A percentile compares a stretch with the other conserved stretches of the same genome.
Evolutionary conservation across 23 tunicate genomes (phyloP).

Genomic region (Clavelina lepadiformis): DNA sequence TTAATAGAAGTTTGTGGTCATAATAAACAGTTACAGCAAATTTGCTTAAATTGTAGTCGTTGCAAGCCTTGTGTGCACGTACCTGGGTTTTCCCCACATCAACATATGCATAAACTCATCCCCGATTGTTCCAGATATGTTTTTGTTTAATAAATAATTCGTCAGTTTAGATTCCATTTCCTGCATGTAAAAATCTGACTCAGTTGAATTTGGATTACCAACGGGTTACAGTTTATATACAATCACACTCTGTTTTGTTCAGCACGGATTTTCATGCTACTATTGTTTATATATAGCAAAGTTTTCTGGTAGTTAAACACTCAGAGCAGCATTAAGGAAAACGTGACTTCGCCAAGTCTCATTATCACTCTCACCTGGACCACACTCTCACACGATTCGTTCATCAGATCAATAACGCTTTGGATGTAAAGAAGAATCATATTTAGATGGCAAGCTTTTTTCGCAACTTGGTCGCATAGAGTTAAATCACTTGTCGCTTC

Average conservation of each 20-base stretch:
- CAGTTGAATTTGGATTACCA: too few relatives aligned
- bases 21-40: background rate
- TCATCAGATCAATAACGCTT: constrained; percentile 47
- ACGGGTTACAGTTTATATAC: too few relatives aligned
- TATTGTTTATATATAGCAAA: too few relatives aligned
- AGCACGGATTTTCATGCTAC: too few relatives aligned
- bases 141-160: constrained; percentile 45
- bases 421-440: constrained; percentile 24
- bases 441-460: constrained; percentile 50
- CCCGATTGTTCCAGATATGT: constrained; percentile 52
- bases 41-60: too few relatives aligned
- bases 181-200: too few relatives aligned
- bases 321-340: too few relatives aligned
- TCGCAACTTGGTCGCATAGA: constrained; percentile 23
- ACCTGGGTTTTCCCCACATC: constrained; percentile 82
- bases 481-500: constrained; percentile 1
- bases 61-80: too few relatives aligned
- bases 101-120: constrained; percentile 76
- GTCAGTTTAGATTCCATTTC: constrained; percentile 74
- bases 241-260: too few relatives aligned
- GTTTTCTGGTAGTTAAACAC: too few relatives aligned
- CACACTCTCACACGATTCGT: constrained; percentile 69
- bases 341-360: too few relatives aligned
- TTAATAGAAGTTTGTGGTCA: too few relatives aligned
- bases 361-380: constrained; percentile 29